Conservation (phyloP, 1,140 invertebrate genomes). For the Solenopsis invicta region DNA sequence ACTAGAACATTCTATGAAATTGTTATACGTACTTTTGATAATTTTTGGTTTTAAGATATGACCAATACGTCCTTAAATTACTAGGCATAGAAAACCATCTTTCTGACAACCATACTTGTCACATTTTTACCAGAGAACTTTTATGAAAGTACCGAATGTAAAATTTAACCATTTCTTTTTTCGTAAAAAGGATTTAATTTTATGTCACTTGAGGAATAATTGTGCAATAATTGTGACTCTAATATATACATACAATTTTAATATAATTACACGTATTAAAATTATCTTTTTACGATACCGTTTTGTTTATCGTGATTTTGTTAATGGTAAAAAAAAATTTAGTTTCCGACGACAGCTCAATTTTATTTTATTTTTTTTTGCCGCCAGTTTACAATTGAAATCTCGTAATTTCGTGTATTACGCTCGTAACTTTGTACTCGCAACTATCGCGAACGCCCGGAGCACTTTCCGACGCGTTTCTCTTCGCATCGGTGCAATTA, state of each 20-base stretch:
- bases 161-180: not conserved
- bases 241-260: not conserved
- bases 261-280: not conserved
- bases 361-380: slow-evolving; percentile 10
- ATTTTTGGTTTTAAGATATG: too few species aligned
- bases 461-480: slow-evolving; percentile 42
- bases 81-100: not conserved
- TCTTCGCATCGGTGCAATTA: slow-evolving; percentile 53
- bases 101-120: not conserved
- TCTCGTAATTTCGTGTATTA: slow-evolving; percentile 24
- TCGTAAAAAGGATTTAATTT: not conserved
- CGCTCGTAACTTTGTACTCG: slow-evolving; percentile 27
- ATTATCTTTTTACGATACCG: not conserved
- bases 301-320: not conserved
- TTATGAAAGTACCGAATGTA: not conserved
- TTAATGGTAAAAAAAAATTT: slow-evolving; percentile 16
- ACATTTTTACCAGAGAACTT: not conserved
- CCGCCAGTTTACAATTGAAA: slow-evolving; percentile 22
- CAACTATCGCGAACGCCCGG: slow-evolving; percentile 29
- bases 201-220: not conserved
- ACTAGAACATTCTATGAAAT: too few species aligned
- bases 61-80: not conserved
- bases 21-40: too few species aligned
- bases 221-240: not conserved
- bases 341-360: not conserved